phyloP scores from a whole-genome alignment of 2,888 invertebrate species.

The Callyntrura guangdongensis region DNA sequence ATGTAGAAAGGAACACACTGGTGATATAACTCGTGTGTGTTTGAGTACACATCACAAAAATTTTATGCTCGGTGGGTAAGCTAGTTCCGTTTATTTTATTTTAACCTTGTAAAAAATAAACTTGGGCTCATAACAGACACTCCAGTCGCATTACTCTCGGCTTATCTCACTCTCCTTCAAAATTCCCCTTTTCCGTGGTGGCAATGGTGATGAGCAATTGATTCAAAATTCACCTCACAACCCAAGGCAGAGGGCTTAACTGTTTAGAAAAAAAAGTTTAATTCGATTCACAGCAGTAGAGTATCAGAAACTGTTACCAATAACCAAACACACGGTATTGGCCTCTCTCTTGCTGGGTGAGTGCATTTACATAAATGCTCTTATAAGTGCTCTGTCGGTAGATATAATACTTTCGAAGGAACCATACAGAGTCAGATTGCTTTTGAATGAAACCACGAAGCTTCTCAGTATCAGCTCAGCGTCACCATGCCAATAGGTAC shows the following conservation, averaged over 20 bases:
- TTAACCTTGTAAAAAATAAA: slow-evolving; percentile 66
- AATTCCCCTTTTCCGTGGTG: neutral
- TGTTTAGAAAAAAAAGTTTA: slow-evolving; percentile 69
- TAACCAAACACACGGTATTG: slow-evolving; percentile 69
- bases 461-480: slow-evolving; percentile 24
- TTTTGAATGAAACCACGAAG: slow-evolving; percentile 69
- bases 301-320: slow-evolving; percentile 73
- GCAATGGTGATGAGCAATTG: slow-evolving; percentile 76
- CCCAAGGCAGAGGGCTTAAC: slow-evolving; percentile 52
- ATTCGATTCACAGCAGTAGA: slow-evolving; percentile 77
- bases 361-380: neutral
- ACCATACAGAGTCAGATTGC: slow-evolving; percentile 73
- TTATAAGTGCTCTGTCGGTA: neutral
- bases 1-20: slow-evolving; percentile 39
- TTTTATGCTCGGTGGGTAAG: slow-evolving; percentile 76
- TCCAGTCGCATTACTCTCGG: slow-evolving; percentile 25
- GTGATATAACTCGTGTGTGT: slow-evolving; percentile 38
- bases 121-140: slow-evolving; percentile 23
- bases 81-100: slow-evolving; percentile 75
- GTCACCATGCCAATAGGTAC: slow-evolving; percentile 42
- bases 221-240: slow-evolving; percentile 79
- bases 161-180: slow-evolving; percentile 51
- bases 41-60: slow-evolving; percentile 51
- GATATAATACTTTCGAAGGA: slow-evolving; percentile 64
- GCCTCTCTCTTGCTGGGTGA: slow-evolving; percentile 43